These are phyloP conservation scores for Diprion similis DNA, from an alignment of 1,140 invertebrate species.

Conservation along the genomic window DNA sequence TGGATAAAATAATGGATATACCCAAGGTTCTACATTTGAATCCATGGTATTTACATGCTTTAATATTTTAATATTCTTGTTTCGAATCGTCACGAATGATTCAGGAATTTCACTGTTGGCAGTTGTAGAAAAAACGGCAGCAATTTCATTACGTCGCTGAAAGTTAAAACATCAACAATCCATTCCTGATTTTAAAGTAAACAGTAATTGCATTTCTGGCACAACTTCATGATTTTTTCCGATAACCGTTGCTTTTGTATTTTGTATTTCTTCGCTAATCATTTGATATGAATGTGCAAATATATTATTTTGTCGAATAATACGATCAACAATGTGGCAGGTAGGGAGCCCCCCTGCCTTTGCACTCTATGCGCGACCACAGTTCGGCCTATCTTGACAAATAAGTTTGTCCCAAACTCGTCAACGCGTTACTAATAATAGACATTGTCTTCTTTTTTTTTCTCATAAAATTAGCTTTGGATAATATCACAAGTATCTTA, in stretches of 20 bases:
- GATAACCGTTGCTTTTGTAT: constrained; percentile 16
- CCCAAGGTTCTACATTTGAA: no score
- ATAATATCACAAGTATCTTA: no score
- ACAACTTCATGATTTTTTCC: not conserved
- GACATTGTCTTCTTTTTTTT: no score
- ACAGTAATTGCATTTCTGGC: constrained; percentile 24
- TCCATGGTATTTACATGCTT: constrained; percentile 19
- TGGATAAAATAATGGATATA: constrained; percentile 24
- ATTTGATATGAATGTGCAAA: constrained; percentile 30
- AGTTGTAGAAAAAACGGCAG: constrained; percentile 14
- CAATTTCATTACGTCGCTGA: constrained; percentile 8
- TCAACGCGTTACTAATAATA: no score
- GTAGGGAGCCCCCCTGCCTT: no score
- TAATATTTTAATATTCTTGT: constrained; percentile 15
- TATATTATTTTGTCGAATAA: constrained; percentile 23
- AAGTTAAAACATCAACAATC: constrained; percentile 15
- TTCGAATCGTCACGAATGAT: constrained; percentile 18
- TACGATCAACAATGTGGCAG: constrained; percentile 20
- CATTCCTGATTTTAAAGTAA: constrained; percentile 22
- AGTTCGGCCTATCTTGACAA: no score
- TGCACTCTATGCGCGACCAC: no score
- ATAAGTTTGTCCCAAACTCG: no score
- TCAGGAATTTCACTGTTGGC: constrained; percentile 23
- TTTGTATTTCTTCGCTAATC: constrained; percentile 27
- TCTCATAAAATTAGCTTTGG: no score